A percentile compares a stretch with the other conserved stretches of the same genome.
Evolutionary conservation across 2,113 vertebrate species (phyloP).

Genomic region (Euleptes europaea): DNA sequence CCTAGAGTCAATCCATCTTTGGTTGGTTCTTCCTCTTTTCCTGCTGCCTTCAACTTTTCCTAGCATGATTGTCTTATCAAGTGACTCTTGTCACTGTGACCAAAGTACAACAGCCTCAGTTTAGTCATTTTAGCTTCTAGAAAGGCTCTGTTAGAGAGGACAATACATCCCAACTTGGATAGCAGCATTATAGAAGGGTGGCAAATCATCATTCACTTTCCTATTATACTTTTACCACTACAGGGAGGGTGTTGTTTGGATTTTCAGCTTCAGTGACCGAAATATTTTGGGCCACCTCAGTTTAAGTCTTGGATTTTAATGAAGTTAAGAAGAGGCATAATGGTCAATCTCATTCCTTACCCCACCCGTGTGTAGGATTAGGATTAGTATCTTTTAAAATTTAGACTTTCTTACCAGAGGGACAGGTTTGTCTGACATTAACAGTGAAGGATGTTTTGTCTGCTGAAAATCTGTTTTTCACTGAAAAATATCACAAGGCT

Average conservation of each 20-base stretch:
- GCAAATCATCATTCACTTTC: not conserved
- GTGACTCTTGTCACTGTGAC: too few relatives aligned
- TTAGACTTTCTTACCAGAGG: not conserved
- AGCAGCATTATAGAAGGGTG: not conserved
- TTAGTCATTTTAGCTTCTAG: too few relatives aligned
- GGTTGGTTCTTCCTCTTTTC: too few relatives aligned
- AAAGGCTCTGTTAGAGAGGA: not conserved
- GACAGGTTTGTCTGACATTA: not conserved
- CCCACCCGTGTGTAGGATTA: not conserved
- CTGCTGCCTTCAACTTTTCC: too few relatives aligned
- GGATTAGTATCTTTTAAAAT: not conserved
- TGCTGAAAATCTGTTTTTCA: not conserved
- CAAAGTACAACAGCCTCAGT: too few relatives aligned
- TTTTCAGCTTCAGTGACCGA: not conserved
- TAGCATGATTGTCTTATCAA: too few relatives aligned
- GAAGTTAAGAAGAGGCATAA: not conserved
- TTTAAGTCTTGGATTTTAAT: not conserved
- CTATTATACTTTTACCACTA: not conserved
- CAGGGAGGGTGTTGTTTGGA: too few relatives aligned
- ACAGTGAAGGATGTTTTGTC: not conserved
- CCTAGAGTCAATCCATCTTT: too few relatives aligned
- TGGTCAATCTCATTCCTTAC: not conserved
- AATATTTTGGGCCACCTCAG: not conserved
- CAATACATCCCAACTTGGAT: not conserved
- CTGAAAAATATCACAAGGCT: not conserved